Base-by-base conservation (phyloP, 2,888 invertebrate species). In the Philhelius pedissequus region DNA sequence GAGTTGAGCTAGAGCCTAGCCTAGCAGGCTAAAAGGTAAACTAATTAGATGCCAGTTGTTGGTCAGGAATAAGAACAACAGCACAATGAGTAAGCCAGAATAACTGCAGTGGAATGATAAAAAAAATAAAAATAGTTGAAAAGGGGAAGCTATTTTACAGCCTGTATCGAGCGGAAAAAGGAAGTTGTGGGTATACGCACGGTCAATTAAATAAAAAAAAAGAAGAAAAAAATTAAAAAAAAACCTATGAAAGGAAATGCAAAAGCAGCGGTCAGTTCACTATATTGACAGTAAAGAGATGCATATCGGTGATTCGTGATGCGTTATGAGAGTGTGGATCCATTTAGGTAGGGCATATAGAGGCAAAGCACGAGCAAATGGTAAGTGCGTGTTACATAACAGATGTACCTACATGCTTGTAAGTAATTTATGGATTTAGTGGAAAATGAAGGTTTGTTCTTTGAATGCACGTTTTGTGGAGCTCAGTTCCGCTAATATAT, bases 141-240 rank as follows among this genome's bases (percentile, higher is more conserved):
- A 30, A 66, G 74, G 68, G 48, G 62, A 64, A 35, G 20, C 22
- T 7, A 64, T 48, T 62, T 38, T 20, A 27, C 38, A 25, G 50
- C n/a, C 60, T 48, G 73, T 73, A 40, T 35, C 35, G 45, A 77
- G 73, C 77, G 77, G 82, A 82, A 82, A 77, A 73, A 82, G 77
- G 82, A 82, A 82, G 82, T 78, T 76, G 81, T 81, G 81, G 81
- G 81, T 81, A n/a, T n/a, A 81, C 81, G 81, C 81, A 76, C 58
- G 38, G 48, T 50, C 75, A 74, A 79, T 79, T 35, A 64, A 74
- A 60, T n/a, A 58, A 45, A 80, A 66, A 56, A 58, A 58, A 45
- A 80, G 58, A 56, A 58, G 32, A 30, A 43, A 38, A 68, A 66
- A n/a, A 9, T n/a, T n/a, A n/a, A 38, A 48, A 22, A 68, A 45